A percentile compares a stretch with the other conserved stretches of the same genome.
These are phyloP conservation scores for Motacilla alba DNA, from an alignment of 2,113 vertebrate genomes.

Conservation along the genomic window DNA sequence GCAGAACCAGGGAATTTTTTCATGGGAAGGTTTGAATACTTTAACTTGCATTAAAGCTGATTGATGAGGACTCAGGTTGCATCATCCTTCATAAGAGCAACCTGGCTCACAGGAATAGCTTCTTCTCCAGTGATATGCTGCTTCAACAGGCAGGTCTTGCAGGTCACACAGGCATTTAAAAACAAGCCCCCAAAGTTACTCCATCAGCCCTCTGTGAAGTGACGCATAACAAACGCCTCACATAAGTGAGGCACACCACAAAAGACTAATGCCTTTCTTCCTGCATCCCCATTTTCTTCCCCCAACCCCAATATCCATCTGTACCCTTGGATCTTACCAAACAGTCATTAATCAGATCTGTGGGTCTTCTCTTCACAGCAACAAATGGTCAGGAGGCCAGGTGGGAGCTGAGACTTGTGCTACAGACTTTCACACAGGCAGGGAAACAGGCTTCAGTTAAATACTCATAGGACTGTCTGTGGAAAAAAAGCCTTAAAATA, in stretches of 20 bases:
- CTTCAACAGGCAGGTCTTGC: background rate
- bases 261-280: background rate
- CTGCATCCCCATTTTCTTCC: background rate
- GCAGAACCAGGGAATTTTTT: background rate
- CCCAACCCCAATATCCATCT: background rate
- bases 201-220: background rate
- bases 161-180: background rate
- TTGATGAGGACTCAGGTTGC: accelerated
- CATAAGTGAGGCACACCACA: background rate
- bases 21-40: background rate
- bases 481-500: background rate
- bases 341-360: background rate
- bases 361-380: background rate
- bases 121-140: background rate
- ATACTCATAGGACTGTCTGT: background rate
- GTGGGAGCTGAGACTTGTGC: background rate
- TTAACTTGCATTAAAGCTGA: background rate
- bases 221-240: background rate
- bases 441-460: background rate
- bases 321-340: background rate
- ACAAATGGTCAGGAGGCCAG: background rate
- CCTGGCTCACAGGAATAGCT: background rate
- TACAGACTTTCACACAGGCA: background rate
- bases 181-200: background rate
- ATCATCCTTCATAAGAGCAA: background rate